Conservation (phyloP, 1,140 invertebrate species). For the Chelonus insularis region DNA sequence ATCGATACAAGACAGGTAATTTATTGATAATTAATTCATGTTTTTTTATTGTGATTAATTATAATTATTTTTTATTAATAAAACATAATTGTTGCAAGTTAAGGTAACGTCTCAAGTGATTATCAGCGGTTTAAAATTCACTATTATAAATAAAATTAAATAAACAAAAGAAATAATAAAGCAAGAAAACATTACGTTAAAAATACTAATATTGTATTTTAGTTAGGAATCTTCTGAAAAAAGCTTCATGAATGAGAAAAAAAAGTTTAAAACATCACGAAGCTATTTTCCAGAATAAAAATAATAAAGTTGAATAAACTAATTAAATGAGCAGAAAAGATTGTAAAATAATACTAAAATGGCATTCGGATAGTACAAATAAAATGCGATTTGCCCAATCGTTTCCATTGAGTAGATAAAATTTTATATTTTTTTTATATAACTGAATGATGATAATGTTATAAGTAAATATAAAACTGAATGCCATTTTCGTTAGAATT, state of each 20-base stretch:
- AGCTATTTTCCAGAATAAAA: not conserved
- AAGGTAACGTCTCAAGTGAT: no score
- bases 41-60: no score
- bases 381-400: slow-evolving; percentile 48
- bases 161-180: slow-evolving; percentile 1
- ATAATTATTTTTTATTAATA: no score
- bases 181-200: not conserved
- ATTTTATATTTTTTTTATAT: slow-evolving; percentile 63
- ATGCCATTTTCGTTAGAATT: slow-evolving; percentile 58
- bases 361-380: slow-evolving; percentile 62
- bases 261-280: not conserved
- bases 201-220: slow-evolving; percentile 20
- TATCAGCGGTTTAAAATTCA: no score
- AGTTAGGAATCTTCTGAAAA: slow-evolving; percentile 24
- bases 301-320: not conserved
- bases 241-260: slow-evolving; percentile 21
- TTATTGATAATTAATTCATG: no score
- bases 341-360: slow-evolving; percentile 57
- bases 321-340: slow-evolving; percentile 31
- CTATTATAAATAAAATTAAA: no score
- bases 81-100: no score
- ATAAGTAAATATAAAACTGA: slow-evolving; percentile 53
- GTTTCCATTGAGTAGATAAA: slow-evolving; percentile 57
- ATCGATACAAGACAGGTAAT: no score
- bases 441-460: slow-evolving; percentile 49